Evolutionary conservation across 2,888 invertebrate genomes (phyloP).

Genomic region (Drosophila cracens): DNA sequence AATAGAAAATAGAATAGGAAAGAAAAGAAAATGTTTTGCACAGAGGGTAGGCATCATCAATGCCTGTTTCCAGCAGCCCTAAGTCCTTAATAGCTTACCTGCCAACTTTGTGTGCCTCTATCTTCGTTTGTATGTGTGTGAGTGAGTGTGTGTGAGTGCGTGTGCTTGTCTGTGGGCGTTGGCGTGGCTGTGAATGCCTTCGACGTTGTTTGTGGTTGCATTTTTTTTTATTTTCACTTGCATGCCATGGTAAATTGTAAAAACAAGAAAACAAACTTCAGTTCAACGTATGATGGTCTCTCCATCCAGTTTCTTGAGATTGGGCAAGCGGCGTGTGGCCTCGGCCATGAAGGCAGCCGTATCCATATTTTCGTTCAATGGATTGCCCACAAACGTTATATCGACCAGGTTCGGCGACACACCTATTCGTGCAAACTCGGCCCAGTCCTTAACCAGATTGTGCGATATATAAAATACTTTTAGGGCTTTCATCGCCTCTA

Average conservation of each 20-base stretch:
- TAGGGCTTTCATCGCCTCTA: constrained; percentile 91
- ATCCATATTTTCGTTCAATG: constrained; percentile 90
- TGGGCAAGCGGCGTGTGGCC: constrained; percentile 89
- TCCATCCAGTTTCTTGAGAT: constrained; percentile 92
- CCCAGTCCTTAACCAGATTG: constrained; percentile 95
- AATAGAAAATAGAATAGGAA: constrained; percentile 37
- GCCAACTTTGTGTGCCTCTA: constrained; percentile 16
- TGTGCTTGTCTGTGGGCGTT: constrained; percentile 18
- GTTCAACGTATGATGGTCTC: constrained; percentile 84
- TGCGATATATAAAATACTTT: constrained; percentile 93
- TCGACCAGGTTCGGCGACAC: constrained; percentile 91
- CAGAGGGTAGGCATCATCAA: constrained; percentile 23
- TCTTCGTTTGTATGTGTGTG: neutral
- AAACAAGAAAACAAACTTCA: neutral
- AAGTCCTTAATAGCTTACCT: constrained; percentile 38
- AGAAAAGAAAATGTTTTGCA: constrained; percentile 52
- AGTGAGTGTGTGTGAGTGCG: neutral
- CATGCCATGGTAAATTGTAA: constrained; percentile 5
- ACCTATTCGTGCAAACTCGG: constrained; percentile 93
- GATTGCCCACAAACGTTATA: constrained; percentile 93
- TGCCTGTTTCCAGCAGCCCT: constrained; percentile 22
- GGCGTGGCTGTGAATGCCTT: neutral
- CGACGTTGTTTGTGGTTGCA: constrained; percentile 16
- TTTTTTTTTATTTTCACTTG: constrained; percentile 41
- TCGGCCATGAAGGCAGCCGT: constrained; percentile 90